Conservation (phyloP, 2,888 invertebrate genomes). For the Aradus depressus region DNA sequence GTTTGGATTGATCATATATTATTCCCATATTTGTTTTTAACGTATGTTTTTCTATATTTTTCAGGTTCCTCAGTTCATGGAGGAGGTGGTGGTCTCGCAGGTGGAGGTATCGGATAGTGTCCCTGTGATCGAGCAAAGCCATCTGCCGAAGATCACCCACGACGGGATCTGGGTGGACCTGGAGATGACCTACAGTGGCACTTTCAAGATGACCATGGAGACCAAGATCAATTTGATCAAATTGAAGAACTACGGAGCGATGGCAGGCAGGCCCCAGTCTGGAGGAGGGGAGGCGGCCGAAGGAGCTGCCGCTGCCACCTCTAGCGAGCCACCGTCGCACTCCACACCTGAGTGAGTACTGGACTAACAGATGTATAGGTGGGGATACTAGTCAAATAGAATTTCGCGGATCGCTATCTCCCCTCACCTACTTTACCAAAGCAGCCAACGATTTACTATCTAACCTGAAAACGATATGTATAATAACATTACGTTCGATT, state of each 20-base stretch:
- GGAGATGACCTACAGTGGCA: slow-evolving; percentile 67
- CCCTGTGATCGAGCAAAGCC: slow-evolving; percentile 51
- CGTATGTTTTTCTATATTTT: slow-evolving; percentile 20
- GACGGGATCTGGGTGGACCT: slow-evolving; percentile 83
- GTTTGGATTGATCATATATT: too few species aligned
- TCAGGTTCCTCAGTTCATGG: slow-evolving; percentile 75
- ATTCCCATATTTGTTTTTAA: too few species aligned
- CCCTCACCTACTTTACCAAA: too few species aligned
- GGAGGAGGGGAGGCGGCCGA: slow-evolving; percentile 4
- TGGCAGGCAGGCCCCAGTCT: slow-evolving; percentile 4
- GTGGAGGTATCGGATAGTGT: slow-evolving; percentile 57
- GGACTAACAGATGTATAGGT: too few species aligned
- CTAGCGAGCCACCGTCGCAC: too few species aligned
- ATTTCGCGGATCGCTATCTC: too few species aligned
- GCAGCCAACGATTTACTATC: too few species aligned
- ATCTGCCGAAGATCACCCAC: slow-evolving; percentile 58
- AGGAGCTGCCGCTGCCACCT: too few species aligned
- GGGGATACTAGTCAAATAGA: too few species aligned
- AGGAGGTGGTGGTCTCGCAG: slow-evolving; percentile 64
- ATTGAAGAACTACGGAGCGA: slow-evolving; percentile 26
- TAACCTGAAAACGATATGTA: too few species aligned
- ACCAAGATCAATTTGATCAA: slow-evolving; percentile 79
- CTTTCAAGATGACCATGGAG: slow-evolving; percentile 67
- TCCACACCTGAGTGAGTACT: too few species aligned
- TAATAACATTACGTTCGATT: too few species aligned